Evolutionary conservation across 2,888 invertebrate species (phyloP), one percentile per base, ranked within the genome.

Genomic region (Ophion ellenae): DNA sequence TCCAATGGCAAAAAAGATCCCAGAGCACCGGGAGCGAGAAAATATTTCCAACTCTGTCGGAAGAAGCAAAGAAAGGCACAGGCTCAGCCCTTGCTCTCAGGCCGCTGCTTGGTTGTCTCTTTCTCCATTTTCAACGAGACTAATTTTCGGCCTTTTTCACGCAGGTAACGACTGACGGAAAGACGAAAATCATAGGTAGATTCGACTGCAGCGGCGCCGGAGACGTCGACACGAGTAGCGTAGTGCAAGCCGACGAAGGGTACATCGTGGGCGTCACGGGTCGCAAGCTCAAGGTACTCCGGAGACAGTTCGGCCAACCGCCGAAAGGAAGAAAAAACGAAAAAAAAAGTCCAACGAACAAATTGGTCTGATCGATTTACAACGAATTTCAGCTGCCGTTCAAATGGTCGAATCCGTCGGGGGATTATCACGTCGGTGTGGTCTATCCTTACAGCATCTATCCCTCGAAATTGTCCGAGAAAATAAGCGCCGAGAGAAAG

Each of bases 171-270:
- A 96, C 97, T 84, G 97, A 98, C 93, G 99, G 99, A 66, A 97
- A 97, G 91, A 96, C 97, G 24, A 99, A 99, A 95, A 97, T 99
- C 74, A 96, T 99, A 91, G 99, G 99, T 94, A 96, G 99, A 85
- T 98, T 97, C 93, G 99, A 99, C 95, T 98, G 99, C 92, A 98
- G 98, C 90, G 99, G 99, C 28, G 97, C 98, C 92, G 99, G 99
- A 5, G 99, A 99, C 96, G 98, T 99, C 81, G 98, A 98, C 94
- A 99, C 98, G 9, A 97, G 97, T 76, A 97, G 96, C 84, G 95
- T 97, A 87, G 96, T 97, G 9, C 96, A 96, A 84, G 95, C 95
- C 0, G 94, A 94, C 57, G 97, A 98, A 92, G 98, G 98, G 57
- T 95, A 94, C 90, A 96, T 99, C 88, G 96, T 96, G 91, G 99